Evolutionary conservation across 2,888 invertebrate species (phyloP).

Genomic region (Galeopsomyia nigrocyanea): DNA sequence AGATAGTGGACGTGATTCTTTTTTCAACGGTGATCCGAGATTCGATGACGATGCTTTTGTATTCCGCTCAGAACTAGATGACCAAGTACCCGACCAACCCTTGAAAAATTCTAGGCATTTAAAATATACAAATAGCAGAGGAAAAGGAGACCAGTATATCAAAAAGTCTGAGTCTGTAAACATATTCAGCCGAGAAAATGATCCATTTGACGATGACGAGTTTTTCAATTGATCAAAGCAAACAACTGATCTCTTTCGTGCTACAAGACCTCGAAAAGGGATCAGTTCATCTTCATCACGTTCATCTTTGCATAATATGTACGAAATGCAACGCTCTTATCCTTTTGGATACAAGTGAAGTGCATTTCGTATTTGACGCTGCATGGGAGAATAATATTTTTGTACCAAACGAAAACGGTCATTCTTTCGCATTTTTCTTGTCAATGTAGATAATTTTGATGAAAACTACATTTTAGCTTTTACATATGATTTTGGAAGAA

Average conservation of each 20-base stretch:
- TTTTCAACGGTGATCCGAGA: conserved; percentile 63
- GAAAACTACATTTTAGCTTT: conserved; percentile 13
- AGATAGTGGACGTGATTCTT: conserved; percentile 57
- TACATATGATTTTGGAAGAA: conserved; percentile 18
- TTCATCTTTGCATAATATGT: conserved; percentile 38
- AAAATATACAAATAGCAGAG: conserved; percentile 65
- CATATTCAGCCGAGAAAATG: conserved; percentile 87
- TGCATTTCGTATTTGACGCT: conserved; percentile 45
- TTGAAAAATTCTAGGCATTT: conserved; percentile 64
- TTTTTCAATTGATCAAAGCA: conserved; percentile 75
- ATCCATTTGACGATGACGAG: conserved; percentile 91
- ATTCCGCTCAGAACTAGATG: conserved; percentile 64
- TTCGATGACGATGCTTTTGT: conserved; percentile 64
- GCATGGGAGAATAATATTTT: conserved; percentile 52
- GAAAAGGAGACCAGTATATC: conserved; percentile 75
- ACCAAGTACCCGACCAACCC: conserved; percentile 61
- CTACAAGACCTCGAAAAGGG: conserved; percentile 35
- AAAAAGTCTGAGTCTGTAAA: conserved; percentile 92
- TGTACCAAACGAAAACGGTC: conserved; percentile 49
- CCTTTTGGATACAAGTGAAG: conserved; percentile 40
- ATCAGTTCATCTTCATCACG: conserved; percentile 40
- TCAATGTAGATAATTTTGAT: conserved; percentile 14
- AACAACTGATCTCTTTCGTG: conserved; percentile 43
- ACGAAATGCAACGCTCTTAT: conserved; percentile 40
- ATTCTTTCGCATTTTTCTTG: conserved; percentile 29